Conservation (phyloP, 2,797 vertebrate species). For the Cygnus olor region DNA sequence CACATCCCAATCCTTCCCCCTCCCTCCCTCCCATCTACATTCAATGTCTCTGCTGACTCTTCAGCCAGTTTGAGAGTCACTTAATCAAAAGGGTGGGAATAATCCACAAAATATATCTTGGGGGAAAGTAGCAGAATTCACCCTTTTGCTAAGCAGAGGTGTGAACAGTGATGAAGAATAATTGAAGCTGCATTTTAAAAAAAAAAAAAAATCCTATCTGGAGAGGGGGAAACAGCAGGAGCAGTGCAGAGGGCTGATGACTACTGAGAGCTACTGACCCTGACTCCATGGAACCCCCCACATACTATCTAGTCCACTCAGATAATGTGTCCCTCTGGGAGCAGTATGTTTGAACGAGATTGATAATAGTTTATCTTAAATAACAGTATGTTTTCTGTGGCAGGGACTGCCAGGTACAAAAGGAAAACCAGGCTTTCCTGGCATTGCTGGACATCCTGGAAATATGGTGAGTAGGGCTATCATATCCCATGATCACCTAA, state of each 20-base stretch:
- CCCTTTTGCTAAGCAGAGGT: background rate
- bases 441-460: slow-evolving; percentile 77
- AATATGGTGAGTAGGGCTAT: slow-evolving; percentile 72
- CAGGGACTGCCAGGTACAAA: slow-evolving; percentile 81
- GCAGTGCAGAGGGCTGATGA: background rate
- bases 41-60: background rate
- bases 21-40: background rate
- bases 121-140: background rate
- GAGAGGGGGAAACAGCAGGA: background rate
- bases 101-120: background rate
- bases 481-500: background rate
- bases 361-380: background rate
- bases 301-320: background rate
- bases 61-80: background rate
- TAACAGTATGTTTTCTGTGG: background rate
- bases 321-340: background rate
- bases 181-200: background rate
- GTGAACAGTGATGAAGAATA: background rate
- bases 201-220: background rate
- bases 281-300: background rate
- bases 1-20: no score
- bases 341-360: background rate
- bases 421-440: slow-evolving; percentile 81
- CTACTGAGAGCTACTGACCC: background rate
- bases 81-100: background rate